These are phyloP conservation scores for Zaprionus gabonicus DNA, from an alignment of 1,140 invertebrate genomes.

Conservation along the genomic window DNA sequence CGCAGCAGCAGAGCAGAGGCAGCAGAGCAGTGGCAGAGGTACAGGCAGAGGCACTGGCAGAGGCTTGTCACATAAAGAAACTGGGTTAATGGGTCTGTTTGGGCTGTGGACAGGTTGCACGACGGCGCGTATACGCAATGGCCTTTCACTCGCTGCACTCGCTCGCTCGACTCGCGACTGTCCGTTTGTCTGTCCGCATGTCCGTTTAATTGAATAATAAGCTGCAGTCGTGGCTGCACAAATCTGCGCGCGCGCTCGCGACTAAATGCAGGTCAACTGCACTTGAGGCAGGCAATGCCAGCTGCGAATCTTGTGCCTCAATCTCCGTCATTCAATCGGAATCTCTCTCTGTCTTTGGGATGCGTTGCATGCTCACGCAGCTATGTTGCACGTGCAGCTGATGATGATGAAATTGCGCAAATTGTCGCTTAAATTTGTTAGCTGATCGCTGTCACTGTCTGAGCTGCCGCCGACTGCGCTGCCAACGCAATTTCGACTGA, in stretches of 20 bases:
- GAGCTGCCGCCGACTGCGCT: constrained; percentile 1
- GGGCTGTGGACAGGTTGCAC: constrained; percentile 72
- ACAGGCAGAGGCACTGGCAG: neutral
- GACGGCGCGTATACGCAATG: constrained; percentile 75
- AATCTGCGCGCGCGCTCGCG: constrained; percentile 54
- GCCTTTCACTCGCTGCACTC: constrained; percentile 68
- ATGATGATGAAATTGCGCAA: constrained; percentile 59
- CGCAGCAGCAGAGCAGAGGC: constrained; percentile 42
- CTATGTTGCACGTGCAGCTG: constrained; percentile 62
- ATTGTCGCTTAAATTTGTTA: constrained; percentile 59
- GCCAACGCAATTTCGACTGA: constrained; percentile 45
- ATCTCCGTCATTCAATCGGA: neutral
- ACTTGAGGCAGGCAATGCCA: constrained; percentile 5
- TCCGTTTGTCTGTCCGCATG: constrained; percentile 12
- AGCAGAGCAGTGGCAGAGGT: neutral
- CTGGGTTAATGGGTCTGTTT: constrained; percentile 80
- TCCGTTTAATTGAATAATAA: constrained; percentile 78
- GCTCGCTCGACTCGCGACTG: constrained; percentile 19
- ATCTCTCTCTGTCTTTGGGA: constrained; percentile 14
- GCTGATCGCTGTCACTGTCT: constrained; percentile 1
- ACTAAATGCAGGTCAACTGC: constrained; percentile 70
- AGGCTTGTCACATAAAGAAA: constrained; percentile 49
- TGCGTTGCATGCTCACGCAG: constrained; percentile 45
- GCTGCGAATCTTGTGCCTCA: neutral
- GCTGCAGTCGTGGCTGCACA: constrained; percentile 49